phyloP scores from a whole-genome alignment of 2,113 vertebrate species.

The Irena cyanogastra region DNA sequence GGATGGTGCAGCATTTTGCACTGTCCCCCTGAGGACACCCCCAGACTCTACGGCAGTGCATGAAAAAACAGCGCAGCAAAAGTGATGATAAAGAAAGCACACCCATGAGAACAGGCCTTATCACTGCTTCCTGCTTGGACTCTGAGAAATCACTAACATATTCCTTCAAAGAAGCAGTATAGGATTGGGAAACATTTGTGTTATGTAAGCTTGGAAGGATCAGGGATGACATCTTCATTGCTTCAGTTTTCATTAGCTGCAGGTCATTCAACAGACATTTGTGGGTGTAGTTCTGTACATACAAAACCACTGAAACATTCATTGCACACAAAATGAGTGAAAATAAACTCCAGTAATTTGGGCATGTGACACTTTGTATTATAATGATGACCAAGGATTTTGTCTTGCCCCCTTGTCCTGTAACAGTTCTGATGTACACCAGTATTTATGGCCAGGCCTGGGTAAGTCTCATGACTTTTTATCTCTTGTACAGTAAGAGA shows the following conservation, averaged over 20 bases:
- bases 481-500: not conserved
- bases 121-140: not conserved
- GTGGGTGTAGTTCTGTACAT: not conserved
- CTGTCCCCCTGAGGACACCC: not conserved
- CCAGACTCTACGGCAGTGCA: not conserved
- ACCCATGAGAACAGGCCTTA: not conserved
- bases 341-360: not conserved
- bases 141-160: not conserved
- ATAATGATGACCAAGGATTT: not conserved
- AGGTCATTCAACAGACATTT: constrained; percentile 63
- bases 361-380: not conserved
- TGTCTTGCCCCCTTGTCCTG: not conserved
- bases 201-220: constrained; percentile 44
- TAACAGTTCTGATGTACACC: not conserved
- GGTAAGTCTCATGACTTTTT: not conserved
- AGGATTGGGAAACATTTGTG: not conserved
- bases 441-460: not conserved
- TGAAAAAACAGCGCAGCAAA: not conserved
- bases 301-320: constrained; percentile 57
- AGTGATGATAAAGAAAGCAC: not conserved
- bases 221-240: constrained; percentile 41
- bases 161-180: not conserved
- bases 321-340: constrained; percentile 1
- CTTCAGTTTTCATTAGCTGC: constrained; percentile 64
- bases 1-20: not conserved